Percentiles rank a stretch among this genome's conserved stretches.
Evolutionary conservation across 1,140 invertebrate species (phyloP).

Genomic region (Panonychus citri): DNA sequence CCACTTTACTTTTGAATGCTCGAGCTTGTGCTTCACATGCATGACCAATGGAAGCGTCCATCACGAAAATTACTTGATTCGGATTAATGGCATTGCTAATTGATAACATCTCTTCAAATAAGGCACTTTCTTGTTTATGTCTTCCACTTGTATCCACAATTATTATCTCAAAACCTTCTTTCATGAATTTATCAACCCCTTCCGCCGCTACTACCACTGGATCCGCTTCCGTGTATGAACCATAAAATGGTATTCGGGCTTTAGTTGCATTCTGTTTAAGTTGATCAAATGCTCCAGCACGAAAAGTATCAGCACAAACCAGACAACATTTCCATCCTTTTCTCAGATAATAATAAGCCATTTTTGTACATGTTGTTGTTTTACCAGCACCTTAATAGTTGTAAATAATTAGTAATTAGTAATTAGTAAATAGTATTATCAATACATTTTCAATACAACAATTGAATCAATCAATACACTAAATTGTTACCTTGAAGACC

Average conservation of each 20-base stretch:
- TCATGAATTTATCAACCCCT: constrained; percentile 97
- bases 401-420: too few species aligned
- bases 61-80: constrained; percentile 97
- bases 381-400: constrained; percentile 60
- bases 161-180: constrained; percentile 97
- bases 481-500: too few species aligned
- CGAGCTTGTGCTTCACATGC: constrained; percentile 85
- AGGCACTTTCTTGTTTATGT: constrained; percentile 95
- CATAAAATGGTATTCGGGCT: constrained; percentile 99
- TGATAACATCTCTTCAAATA: constrained; percentile 99
- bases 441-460: too few species aligned
- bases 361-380: constrained; percentile 97
- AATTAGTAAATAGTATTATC: too few species aligned
- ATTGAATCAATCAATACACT: too few species aligned
- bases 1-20: constrained; percentile 96
- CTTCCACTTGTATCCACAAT: constrained; percentile 98
- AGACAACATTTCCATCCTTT: constrained; percentile 99
- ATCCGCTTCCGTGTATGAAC: constrained; percentile 98
- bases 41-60: constrained; percentile 99
- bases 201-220: constrained; percentile 97
- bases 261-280: constrained; percentile 99
- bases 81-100: constrained; percentile 83
- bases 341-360: constrained; percentile 85
- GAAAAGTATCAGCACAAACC: constrained; percentile 97
- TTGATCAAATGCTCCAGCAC: constrained; percentile 98